A percentile compares a stretch with the other conserved stretches of the same genome.
phyloP scores from a whole-genome alignment of 1,140 invertebrate genomes.

The Drosophila willistoni region DNA sequence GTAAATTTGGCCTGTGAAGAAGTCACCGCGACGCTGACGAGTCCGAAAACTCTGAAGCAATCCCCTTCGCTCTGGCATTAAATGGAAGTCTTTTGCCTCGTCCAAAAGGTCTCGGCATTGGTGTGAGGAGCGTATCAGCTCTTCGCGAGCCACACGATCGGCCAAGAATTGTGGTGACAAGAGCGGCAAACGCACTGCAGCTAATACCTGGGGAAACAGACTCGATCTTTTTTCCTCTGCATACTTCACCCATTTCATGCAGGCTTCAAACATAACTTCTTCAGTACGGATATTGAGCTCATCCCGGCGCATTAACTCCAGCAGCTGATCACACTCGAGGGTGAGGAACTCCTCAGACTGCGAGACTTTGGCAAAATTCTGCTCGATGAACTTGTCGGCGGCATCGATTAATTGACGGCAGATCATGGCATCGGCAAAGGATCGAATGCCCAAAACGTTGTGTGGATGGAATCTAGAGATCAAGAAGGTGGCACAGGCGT shows the following conservation, averaged over 20 bases:
- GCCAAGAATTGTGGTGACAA: conserved; percentile 92
- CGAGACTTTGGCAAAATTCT: conserved; percentile 92
- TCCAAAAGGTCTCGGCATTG: conserved; percentile 92
- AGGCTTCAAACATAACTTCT: conserved; percentile 92
- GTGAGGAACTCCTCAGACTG: conserved; percentile 90
- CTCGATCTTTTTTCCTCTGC: conserved; percentile 85
- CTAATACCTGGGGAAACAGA: conserved; percentile 88
- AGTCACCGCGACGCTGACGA: conserved; percentile 90
- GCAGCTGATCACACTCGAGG: conserved; percentile 86
- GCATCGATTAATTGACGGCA: conserved; percentile 89
- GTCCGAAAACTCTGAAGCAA: conserved; percentile 90
- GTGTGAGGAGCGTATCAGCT: conserved; percentile 90
- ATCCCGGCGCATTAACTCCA: conserved; percentile 90
- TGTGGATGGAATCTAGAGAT: conserved; percentile 91
- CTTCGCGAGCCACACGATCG: conserved; percentile 93
- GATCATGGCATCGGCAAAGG: conserved; percentile 92
- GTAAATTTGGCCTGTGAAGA: conserved; percentile 91
- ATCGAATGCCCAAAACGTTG: conserved; percentile 92
- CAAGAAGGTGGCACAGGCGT: conserved; percentile 93
- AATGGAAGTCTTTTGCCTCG: conserved; percentile 92
- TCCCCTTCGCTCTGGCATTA: conserved; percentile 91
- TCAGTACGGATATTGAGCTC: conserved; percentile 90
- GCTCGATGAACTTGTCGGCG: conserved; percentile 92
- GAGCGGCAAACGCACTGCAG: conserved; percentile 91
- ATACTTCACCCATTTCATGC: conserved; percentile 92